Evolutionary conservation across 2,113 vertebrate species (phyloP), one percentile per base, ranked within the genome.

Genomic region (Sula dactylatra): DNA sequence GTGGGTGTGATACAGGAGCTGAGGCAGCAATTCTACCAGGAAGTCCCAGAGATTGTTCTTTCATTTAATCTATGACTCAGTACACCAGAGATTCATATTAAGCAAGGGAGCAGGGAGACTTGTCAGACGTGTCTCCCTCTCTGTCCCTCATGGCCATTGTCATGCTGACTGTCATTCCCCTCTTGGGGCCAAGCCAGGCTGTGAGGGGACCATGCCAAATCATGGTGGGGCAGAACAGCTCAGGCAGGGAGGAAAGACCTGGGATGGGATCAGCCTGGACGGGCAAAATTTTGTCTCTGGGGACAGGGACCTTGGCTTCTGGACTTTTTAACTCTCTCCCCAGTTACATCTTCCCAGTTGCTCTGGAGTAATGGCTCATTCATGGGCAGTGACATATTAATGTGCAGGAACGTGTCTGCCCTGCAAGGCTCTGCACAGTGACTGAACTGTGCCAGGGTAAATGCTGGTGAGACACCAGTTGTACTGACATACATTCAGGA

Each of bases 1-100:
- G 36, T 56, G 73, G 59, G 42, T 81, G 66, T 77, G n/a, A 69
- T 76, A 45, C 24, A 90, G 73, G 69, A 91, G 79, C 62, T 94
- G 87, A 97, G 52, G 74, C 78, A 96, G 70, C 59, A 50, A 21
- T 78, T 97, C 85, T 61, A 89, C 40, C 40, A 91, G 77, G 71
- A 93, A 88, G 29, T 40, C 62, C 47, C 55, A 52, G 52, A 90
- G 32, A 70, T 52, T 58, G n/a, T 44, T 89, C 45, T 93, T 54
- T 83, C 13, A 50, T 64, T 65, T 91, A 42, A n/a, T 44, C 61
- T 90, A 0, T 92, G 77, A 45, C 82, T 93, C 92, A 93, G 50
- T 82, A 52, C 38, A 27, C 34, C 15, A 19, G 90, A 95, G 47
- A 55, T 71, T 65, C 49, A 80, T 29, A 45, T 73, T 85, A 31